phyloP scores from a whole-genome alignment of 1,140 invertebrate genomes.

The Xylocopa sonorina region DNA sequence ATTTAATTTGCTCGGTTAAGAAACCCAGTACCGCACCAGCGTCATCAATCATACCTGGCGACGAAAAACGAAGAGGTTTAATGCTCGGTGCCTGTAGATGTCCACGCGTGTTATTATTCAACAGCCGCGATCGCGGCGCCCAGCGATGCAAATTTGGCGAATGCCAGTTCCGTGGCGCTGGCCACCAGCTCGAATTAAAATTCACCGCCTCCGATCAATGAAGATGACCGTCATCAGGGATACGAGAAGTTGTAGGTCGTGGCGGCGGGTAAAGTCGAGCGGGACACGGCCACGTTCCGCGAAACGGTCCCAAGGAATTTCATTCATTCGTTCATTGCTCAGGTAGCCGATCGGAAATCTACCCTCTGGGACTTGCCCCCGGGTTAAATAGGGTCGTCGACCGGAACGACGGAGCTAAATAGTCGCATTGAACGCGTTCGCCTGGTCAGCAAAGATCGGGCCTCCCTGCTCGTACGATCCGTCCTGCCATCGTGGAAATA shows the following conservation, averaged over 20 bases:
- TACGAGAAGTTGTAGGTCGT: slow-evolving; percentile 22
- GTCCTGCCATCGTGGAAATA: slow-evolving; percentile 26
- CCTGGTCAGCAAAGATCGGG: slow-evolving; percentile 57
- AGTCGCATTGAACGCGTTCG: slow-evolving; percentile 49
- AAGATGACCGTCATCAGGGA: slow-evolving; percentile 25
- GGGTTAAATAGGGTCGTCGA: slow-evolving; percentile 61
- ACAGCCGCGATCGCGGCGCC: background rate
- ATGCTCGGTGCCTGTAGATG: background rate
- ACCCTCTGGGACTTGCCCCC: slow-evolving; percentile 51
- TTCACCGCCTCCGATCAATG: slow-evolving; percentile 17
- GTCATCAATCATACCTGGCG: slow-evolving; percentile 1
- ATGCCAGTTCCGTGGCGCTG: background rate
- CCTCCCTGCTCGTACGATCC: slow-evolving; percentile 35
- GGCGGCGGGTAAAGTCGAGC: slow-evolving; percentile 24
- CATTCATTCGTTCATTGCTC: slow-evolving; percentile 66
- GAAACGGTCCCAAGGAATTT: slow-evolving; percentile 58
- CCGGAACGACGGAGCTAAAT: slow-evolving; percentile 60
- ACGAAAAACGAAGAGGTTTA: background rate
- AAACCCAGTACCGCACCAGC: background rate
- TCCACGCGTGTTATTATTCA: slow-evolving; percentile 18
- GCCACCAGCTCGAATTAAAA: slow-evolving; percentile 9
- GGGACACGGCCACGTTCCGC: slow-evolving; percentile 53
- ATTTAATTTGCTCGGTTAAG: background rate
- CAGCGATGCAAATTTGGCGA: background rate
- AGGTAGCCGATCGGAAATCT: slow-evolving; percentile 66